Base-by-base conservation (phyloP, 2,797 vertebrate species). In the Girardinus metallicus region DNA sequence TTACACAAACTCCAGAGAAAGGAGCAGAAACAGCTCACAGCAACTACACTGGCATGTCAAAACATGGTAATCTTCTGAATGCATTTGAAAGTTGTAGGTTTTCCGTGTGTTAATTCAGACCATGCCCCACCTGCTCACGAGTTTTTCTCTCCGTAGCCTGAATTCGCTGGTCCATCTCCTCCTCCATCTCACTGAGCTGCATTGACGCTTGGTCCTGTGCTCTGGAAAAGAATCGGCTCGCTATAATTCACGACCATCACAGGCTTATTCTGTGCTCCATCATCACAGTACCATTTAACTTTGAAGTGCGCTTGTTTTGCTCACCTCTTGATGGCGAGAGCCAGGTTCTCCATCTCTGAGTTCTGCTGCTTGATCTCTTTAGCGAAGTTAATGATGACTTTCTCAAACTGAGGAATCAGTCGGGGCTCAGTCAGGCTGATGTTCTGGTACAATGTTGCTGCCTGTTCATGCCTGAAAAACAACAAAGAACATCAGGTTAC, bases 141-240 rank as follows among this genome's bases (percentile, higher is more conserved):
- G 95, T 94, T 88, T 96, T 97, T 79, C 94, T 96, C 86, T 99
- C 98, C 0, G 95, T 92, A 68, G 95, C 94, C 8, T 97, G 97
- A 89, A 99, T 97, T n/a, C 98, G 96, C 46, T 98, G 97, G 80
- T 99, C 98, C 97, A 99, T 99, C 91, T 99, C 99, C 70, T 99
- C 99, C 85, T 99, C 99, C 94, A 99, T 92, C 86, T 99, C 98
- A 86, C 96, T 97, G 84, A 99, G 89, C 91, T 99, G 98, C 91
- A 98, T 97, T n/a, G 97, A 92, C 0, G 97, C 96, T 94, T 98
- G 97, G 93, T 99, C 98, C 91, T 99, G 98, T 18, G 97, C 97
- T 93, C 99, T 99, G 92, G 12, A 84, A 80, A 62, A 85, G 76
- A 80, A 73, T 1, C 0, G 75, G 41, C 73, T 80, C 10, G 13